Conservation (phyloP, 2,888 invertebrate species). For the Cantharis flavilabris region DNA sequence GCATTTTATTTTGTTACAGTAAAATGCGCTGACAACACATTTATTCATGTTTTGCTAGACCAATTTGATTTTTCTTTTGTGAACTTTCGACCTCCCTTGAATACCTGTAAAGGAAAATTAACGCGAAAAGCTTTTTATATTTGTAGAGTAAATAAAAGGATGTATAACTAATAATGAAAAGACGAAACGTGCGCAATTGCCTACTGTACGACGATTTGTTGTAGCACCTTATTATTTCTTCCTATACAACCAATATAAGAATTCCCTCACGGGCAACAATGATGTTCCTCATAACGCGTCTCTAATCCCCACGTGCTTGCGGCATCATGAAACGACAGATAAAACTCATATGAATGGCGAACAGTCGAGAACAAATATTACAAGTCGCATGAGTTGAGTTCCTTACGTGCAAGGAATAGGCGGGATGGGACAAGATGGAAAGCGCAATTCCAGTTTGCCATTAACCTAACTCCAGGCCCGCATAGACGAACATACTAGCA, state of each 20-base stretch:
- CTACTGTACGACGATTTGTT: constrained; percentile 18
- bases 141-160: neutral
- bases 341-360: constrained; percentile 54
- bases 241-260: constrained; percentile 27
- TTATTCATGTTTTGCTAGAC: neutral
- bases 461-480: constrained; percentile 70
- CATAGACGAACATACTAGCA: constrained; percentile 56
- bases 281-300: constrained; percentile 39
- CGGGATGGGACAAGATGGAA: constrained; percentile 65
- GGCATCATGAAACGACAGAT: constrained; percentile 51
- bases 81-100: neutral
- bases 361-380: constrained; percentile 58
- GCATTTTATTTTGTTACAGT: neutral
- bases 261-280: constrained; percentile 34
- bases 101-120: neutral
- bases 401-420: constrained; percentile 57
- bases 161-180: neutral
- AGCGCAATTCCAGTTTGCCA: constrained; percentile 74
- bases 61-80: neutral
- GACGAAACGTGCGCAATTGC: neutral
- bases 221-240: constrained; percentile 23
- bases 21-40: neutral
- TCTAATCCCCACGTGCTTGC: constrained; percentile 51
- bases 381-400: constrained; percentile 57
- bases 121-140: neutral